These are phyloP conservation scores for Chironex yamaguchii DNA, from an alignment of 30 jellyfish, hydroid and myxozoan species.

Conservation along the genomic window DNA sequence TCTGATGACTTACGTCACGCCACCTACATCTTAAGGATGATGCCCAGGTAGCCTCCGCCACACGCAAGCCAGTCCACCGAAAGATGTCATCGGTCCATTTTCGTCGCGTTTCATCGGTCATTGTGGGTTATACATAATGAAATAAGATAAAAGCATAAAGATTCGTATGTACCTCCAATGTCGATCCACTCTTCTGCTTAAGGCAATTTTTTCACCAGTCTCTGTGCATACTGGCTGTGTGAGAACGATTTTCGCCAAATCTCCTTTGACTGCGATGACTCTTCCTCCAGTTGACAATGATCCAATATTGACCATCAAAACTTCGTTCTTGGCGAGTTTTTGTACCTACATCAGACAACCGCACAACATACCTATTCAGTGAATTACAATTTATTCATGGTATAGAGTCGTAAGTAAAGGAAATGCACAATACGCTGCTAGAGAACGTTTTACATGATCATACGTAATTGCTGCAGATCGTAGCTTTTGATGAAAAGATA, in stretches of 20 bases:
- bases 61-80: no score
- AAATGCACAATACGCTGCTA: no score
- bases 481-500: no score
- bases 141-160: not conserved
- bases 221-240: slow-evolving; percentile 99
- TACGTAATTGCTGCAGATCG: no score
- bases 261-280: slow-evolving; percentile 98
- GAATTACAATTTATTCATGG: no score
- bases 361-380: no score
- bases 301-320: slow-evolving; percentile 98
- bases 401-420: no score
- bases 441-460: no score
- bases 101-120: not conserved
- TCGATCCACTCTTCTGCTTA: slow-evolving; percentile 97
- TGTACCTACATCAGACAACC: slow-evolving; percentile 80
- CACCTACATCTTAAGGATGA: no score
- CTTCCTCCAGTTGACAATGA: slow-evolving; percentile 99
- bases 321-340: slow-evolving; percentile 92
- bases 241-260: slow-evolving; percentile 94
- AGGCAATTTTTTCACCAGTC: slow-evolving; percentile 97
- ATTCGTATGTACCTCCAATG: slow-evolving; percentile 94
- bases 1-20: no score
- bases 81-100: no score
- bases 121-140: not conserved
- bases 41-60: no score